phyloP scores from a whole-genome alignment of 1,140 invertebrate genomes.

The Plodia interpunctella region DNA sequence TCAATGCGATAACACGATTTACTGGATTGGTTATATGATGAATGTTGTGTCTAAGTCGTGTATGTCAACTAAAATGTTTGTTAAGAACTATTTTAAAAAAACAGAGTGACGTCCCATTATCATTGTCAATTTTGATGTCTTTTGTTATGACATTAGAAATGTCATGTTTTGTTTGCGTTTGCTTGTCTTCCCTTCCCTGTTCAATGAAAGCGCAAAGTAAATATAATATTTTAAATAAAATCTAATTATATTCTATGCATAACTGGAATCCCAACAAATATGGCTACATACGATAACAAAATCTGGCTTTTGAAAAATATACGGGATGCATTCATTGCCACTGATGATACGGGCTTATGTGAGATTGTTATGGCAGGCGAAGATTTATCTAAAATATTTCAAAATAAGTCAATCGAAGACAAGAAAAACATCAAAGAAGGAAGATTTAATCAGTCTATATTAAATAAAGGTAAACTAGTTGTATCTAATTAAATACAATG shows the following conservation, averaged over 20 bases:
- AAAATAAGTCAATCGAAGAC: constrained; percentile 63
- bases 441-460: constrained; percentile 62
- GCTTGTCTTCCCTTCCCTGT: neutral
- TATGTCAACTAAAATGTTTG: too few species aligned
- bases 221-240: neutral
- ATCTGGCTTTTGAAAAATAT: constrained; percentile 95
- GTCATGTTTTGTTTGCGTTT: too few species aligned
- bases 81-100: too few species aligned
- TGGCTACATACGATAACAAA: constrained; percentile 95
- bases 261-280: constrained; percentile 45
- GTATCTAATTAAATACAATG: too few species aligned
- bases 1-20: too few species aligned
- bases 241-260: neutral
- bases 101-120: too few species aligned
- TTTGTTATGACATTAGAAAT: too few species aligned
- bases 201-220: neutral
- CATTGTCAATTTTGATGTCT: too few species aligned
- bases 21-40: too few species aligned
- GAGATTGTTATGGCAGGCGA: constrained; percentile 89
- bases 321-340: constrained; percentile 95
- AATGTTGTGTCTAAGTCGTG: too few species aligned
- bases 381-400: constrained; percentile 83
- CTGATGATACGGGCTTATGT: constrained; percentile 92
- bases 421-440: constrained; percentile 47
- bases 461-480: constrained; percentile 57